A percentile compares a stretch with the other conserved stretches of the same genome.
phyloP scores from a whole-genome alignment of 2,888 invertebrate species.

The Yponomeuta malinellus region DNA sequence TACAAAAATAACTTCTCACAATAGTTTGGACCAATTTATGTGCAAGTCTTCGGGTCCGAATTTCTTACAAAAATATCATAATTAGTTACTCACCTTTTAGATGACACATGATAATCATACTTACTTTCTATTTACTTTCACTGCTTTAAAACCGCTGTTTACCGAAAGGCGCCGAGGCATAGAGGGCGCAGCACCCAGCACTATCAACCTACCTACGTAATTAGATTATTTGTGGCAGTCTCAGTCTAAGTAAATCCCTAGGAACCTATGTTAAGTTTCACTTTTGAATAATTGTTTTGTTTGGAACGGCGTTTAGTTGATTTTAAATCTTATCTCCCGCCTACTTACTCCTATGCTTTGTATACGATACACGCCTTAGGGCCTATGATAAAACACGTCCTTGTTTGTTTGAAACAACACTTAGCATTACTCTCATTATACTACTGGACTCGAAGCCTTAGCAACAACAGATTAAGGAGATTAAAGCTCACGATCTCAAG shows the following conservation, averaged over 20 bases:
- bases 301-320: conserved; percentile 26
- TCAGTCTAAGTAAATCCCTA: conserved; percentile 2
- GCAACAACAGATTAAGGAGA: conserved; percentile 21
- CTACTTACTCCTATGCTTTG: conserved; percentile 40
- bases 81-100: conserved; percentile 15
- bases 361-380: conserved; percentile 30
- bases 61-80: conserved; percentile 20
- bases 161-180: conserved; percentile 27
- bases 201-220: conserved; percentile 2
- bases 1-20: neutral
- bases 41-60: neutral
- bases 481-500: conserved; percentile 33
- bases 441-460: conserved; percentile 45
- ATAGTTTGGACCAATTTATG: neutral
- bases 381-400: conserved; percentile 29
- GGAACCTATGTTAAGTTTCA: neutral
- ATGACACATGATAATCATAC: conserved; percentile 22
- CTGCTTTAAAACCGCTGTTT: conserved; percentile 38
- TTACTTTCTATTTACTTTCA: conserved; percentile 51
- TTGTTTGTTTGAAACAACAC: conserved; percentile 17
- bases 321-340: conserved; percentile 24
- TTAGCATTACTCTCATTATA: conserved; percentile 20
- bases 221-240: conserved; percentile 15
- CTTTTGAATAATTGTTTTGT: conserved; percentile 9
- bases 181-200: conserved; percentile 18